Evolutionary conservation across 1,140 invertebrate genomes (phyloP), one percentile per base, ranked within the genome.

Genomic region (Cherax quadricarinatus): DNA sequence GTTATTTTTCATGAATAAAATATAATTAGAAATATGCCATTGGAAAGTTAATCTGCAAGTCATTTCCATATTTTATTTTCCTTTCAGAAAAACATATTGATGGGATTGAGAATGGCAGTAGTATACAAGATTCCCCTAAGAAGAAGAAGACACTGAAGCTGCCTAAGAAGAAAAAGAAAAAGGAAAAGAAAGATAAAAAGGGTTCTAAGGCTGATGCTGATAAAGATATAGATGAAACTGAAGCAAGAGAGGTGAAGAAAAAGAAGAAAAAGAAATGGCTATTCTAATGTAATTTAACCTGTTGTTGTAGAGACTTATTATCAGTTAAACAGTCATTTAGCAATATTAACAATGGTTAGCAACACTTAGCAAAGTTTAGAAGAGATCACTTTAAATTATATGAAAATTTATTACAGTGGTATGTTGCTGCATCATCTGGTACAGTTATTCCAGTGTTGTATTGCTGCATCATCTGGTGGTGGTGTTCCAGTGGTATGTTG

Each of bases 121-220:
- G 87, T 7, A 60, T 66, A 48, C 91, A 92, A 53, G 79, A 84
- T n/a, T 62, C 90, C 10, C 49, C 89, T 4, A 92, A 93, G 21
- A 93, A 93, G 49, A 94, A 94, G 88, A 94, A 84, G 41, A 93
- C 92, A 70, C 60, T 94, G 21, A 94, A 94, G 88, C 88, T 94
- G 87, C 94, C 94, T 53, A 94, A 94, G 51, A 94, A 94, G 85
- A 94, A 94, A 62, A 94, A 94, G 84, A 94, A 94, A 81, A 94
- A 94, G 53, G 94, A 94, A 87, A 94, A 94, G 66, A 94, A 94
- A 48, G 90, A 89, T 57, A 94, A 94, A 85, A 92, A 88, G 30
- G 93, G 92, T 49, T 66, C 86, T 57, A 94, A 93, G 21, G 24
- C 80, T 48, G 94, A 95, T 93, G 94, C 93, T 18, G 95, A 95